These are phyloP conservation scores for Odontomyia ornata DNA, from an alignment of 2,888 invertebrate genomes.

Conservation along the genomic window DNA sequence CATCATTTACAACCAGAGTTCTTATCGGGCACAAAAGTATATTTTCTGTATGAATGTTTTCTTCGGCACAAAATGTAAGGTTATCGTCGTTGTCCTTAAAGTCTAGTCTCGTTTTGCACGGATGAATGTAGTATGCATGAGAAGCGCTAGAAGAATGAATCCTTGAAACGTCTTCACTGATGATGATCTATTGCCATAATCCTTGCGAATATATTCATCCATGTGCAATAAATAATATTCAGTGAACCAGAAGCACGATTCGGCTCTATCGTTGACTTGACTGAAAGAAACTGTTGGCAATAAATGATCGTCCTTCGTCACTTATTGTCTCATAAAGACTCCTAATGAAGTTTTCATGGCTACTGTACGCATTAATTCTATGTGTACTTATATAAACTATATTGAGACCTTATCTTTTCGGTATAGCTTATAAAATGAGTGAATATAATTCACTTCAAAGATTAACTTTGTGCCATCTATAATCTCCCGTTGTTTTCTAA, in stretches of 20 bases:
- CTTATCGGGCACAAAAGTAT: neutral
- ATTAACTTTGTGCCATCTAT: too few relatives aligned
- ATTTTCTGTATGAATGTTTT: too few relatives aligned
- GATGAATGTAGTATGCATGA: neutral
- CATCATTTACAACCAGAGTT: neutral
- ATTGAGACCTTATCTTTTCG: too few relatives aligned
- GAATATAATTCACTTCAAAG: too few relatives aligned
- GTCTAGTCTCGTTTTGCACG: neutral
- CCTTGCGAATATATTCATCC: conserved; percentile 24
- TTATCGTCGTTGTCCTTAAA: neutral
- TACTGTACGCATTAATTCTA: neutral
- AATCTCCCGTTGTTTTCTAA: too few relatives aligned
- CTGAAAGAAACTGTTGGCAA: neutral
- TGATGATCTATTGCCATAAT: conserved; percentile 39
- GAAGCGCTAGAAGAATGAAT: neutral
- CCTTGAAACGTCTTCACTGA: conserved; percentile 38
- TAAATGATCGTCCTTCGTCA: conserved; percentile 16
- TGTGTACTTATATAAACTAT: too few relatives aligned
- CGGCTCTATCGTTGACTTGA: neutral
- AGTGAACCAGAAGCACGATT: neutral
- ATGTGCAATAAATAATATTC: conserved; percentile 21
- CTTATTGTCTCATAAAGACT: conserved; percentile 1
- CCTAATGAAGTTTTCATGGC: neutral
- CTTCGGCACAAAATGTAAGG: neutral
- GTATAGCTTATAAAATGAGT: too few relatives aligned